Conservation (phyloP, 2,113 vertebrate genomes). For the Chloroceryle aenea region DNA sequence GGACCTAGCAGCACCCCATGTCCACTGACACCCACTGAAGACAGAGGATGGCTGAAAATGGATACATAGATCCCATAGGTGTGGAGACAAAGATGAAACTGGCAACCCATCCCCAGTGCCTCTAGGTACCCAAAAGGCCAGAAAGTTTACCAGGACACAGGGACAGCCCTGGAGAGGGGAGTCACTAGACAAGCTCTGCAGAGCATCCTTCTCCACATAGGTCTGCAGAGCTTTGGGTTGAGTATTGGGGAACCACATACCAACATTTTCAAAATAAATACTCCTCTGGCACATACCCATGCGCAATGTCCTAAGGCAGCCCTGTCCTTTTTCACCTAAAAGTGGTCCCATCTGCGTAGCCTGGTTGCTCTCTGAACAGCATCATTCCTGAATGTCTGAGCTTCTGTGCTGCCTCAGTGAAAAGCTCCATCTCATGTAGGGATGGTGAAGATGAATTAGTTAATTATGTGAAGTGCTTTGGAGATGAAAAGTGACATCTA, state of each 20-base stretch:
- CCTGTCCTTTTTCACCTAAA: neutral
- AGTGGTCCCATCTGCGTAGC: neutral
- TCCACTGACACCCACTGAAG: neutral
- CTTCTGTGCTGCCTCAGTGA: neutral
- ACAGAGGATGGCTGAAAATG: neutral
- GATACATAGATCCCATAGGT: neutral
- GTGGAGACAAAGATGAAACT: neutral
- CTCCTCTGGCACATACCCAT: neutral
- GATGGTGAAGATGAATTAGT: slow-evolving; percentile 10
- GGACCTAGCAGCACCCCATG: neutral
- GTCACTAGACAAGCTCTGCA: neutral
- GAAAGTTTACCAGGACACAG: neutral
- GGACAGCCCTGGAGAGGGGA: neutral
- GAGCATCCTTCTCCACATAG: accelerated
- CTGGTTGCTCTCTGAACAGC: neutral
- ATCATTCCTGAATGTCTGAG: neutral
- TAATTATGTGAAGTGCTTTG: slow-evolving; percentile 46
- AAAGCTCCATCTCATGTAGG: neutral
- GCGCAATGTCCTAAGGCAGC: neutral
- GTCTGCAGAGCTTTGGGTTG: accelerated
- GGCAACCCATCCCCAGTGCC: neutral
- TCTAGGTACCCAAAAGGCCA: neutral
- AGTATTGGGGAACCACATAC: accelerated
- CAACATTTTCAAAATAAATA: neutral
- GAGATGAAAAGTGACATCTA: slow-evolving; percentile 43